Conservation (phyloP, 2,888 invertebrate genomes). For the Diplolepis rosae region DNA sequence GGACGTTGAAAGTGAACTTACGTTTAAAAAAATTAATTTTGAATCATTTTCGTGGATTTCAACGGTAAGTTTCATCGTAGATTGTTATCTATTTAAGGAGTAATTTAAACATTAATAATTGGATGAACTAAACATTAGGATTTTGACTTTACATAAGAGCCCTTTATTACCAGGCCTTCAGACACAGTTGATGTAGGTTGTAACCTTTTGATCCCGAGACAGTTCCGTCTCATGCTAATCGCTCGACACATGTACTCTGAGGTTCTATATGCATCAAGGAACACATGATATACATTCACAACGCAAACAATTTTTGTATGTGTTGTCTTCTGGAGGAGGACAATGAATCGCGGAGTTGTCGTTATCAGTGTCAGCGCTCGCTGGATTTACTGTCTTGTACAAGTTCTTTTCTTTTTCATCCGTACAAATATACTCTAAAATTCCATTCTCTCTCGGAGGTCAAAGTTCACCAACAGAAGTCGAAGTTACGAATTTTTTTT, state of each 20-base stretch:
- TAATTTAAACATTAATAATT: not conserved
- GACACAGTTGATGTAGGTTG: not conserved
- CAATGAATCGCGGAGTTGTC: not conserved
- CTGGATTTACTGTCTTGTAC: not conserved
- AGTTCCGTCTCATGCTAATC: not conserved
- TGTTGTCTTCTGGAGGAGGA: not conserved
- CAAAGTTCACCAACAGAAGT: not conserved
- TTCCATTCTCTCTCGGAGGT: not conserved
- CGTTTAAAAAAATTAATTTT: too few species aligned
- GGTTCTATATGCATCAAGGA: not conserved
- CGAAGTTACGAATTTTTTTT: not conserved
- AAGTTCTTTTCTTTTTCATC: not conserved
- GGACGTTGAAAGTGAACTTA: too few species aligned
- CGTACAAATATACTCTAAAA: not conserved
- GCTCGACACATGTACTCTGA: not conserved
- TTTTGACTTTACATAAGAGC: not conserved
- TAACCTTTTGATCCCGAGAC: slow-evolving; percentile 5
- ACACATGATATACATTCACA: not conserved
- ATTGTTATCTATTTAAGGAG: too few species aligned
- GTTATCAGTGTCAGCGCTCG: not conserved
- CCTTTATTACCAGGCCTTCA: not conserved
- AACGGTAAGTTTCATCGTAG: too few species aligned
- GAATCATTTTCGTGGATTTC: too few species aligned
- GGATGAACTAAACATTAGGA: not conserved
- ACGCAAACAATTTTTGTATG: not conserved